Evolutionary conservation across 2,113 vertebrate species (phyloP).

Genomic region (Anguilla rostrata): DNA sequence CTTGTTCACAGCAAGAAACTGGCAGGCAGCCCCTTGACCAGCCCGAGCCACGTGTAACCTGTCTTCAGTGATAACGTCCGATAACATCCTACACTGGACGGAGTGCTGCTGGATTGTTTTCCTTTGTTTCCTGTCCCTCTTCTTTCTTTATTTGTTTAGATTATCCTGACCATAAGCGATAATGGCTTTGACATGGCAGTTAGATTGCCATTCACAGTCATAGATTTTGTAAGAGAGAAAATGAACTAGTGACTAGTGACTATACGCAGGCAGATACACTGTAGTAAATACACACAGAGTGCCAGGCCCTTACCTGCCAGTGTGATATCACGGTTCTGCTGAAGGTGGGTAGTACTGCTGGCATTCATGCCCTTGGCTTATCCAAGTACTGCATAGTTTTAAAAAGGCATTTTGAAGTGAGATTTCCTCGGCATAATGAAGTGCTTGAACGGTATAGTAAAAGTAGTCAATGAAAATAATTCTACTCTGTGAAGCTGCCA

Average conservation of each 20-base stretch:
- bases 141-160: not conserved
- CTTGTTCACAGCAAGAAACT: conserved; percentile 2
- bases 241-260: not conserved
- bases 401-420: not conserved
- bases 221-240: not conserved
- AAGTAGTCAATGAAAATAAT: not conserved
- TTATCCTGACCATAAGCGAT: not conserved
- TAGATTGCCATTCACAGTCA: not conserved
- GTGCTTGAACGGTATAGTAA: not conserved
- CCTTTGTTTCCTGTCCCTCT: not conserved
- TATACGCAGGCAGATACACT: not conserved
- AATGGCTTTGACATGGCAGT: not conserved
- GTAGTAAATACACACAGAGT: not conserved
- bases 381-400: not conserved
- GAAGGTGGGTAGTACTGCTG: not conserved
- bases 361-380: not conserved
- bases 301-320: not conserved
- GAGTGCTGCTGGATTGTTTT: not conserved
- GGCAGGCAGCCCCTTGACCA: not conserved
- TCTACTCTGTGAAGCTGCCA: not conserved
- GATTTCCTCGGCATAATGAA: not conserved
- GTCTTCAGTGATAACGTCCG: not conserved
- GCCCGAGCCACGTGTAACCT: not conserved
- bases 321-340: not conserved
- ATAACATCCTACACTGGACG: not conserved